phyloP scores from a whole-genome alignment of 2,797 vertebrate species.

The Buphagus erythrorhynchus region DNA sequence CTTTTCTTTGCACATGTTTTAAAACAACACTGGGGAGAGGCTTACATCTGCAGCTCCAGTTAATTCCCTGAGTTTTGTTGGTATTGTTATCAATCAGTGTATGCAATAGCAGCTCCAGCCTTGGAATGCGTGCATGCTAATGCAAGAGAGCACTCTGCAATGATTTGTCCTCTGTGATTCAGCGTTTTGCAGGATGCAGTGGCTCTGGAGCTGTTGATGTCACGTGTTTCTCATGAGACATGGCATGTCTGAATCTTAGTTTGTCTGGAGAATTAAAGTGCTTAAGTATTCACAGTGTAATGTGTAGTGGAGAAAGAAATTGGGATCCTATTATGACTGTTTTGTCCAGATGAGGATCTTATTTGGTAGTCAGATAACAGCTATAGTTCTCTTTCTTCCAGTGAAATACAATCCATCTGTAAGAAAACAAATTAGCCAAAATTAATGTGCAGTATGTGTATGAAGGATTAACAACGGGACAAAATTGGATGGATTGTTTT shows the following conservation, averaged over 20 bases:
- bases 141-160: background rate
- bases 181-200: background rate
- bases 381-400: background rate
- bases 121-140: background rate
- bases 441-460: background rate
- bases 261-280: background rate
- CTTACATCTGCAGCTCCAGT: background rate
- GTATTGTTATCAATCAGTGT: background rate
- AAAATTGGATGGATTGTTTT: background rate
- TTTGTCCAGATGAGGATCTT: background rate
- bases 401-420: background rate
- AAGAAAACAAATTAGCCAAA: background rate
- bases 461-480: background rate
- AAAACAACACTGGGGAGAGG: background rate
- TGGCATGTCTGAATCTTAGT: background rate
- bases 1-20: background rate
- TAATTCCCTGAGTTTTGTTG: background rate
- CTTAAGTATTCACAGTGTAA: background rate
- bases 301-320: background rate
- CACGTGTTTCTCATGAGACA: background rate
- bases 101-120: background rate
- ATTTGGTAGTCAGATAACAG: background rate
- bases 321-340: background rate
- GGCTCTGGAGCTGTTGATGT: background rate
- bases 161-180: background rate